phyloP scores from a whole-genome alignment of 2,797 vertebrate species.

The Rhadinocentrus ornatus region DNA sequence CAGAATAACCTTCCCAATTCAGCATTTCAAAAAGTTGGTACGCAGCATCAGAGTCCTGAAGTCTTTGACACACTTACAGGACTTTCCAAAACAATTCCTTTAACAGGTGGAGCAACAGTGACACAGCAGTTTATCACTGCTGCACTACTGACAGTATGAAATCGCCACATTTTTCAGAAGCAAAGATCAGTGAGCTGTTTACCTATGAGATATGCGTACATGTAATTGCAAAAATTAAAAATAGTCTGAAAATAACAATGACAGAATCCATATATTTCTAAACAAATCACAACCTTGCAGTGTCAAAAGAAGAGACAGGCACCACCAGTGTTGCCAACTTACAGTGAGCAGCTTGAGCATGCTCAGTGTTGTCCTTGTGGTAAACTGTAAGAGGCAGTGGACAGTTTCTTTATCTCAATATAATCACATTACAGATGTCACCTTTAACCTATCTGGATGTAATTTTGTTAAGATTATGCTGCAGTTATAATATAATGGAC shows the following conservation, averaged over 20 bases:
- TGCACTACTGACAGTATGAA: slow-evolving; percentile 12
- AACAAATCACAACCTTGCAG: too few species aligned
- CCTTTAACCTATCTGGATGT: not conserved
- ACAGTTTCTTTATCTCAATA: not conserved
- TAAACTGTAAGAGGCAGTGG: not conserved
- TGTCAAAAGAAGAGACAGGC: too few species aligned
- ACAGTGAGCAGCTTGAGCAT: too few species aligned
- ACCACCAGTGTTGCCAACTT: too few species aligned
- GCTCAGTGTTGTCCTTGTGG: not conserved
- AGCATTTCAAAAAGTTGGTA: slow-evolving; percentile 51
- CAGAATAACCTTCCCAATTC: slow-evolving; percentile 39
- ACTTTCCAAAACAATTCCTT: slow-evolving; percentile 22
- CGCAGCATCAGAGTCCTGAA: slow-evolving; percentile 29
- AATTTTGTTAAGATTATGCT: not conserved
- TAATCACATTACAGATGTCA: not conserved
- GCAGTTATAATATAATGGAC: not conserved
- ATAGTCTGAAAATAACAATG: not conserved
- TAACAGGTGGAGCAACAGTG: slow-evolving; percentile 30
- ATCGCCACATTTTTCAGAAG: slow-evolving; percentile 26
- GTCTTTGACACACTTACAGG: not conserved
- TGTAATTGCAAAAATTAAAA: not conserved
- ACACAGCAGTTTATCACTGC: slow-evolving; percentile 42
- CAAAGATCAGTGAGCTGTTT: slow-evolving; percentile 20
- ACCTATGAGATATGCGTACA: slow-evolving; percentile 5
- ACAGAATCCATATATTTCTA: too few species aligned